Percentiles rank a stretch among this genome's conserved stretches.
phyloP scores from a whole-genome alignment of 30 jellyfish, hydroid and myxozoan genomes.

The Cassiopea andromeda region DNA sequence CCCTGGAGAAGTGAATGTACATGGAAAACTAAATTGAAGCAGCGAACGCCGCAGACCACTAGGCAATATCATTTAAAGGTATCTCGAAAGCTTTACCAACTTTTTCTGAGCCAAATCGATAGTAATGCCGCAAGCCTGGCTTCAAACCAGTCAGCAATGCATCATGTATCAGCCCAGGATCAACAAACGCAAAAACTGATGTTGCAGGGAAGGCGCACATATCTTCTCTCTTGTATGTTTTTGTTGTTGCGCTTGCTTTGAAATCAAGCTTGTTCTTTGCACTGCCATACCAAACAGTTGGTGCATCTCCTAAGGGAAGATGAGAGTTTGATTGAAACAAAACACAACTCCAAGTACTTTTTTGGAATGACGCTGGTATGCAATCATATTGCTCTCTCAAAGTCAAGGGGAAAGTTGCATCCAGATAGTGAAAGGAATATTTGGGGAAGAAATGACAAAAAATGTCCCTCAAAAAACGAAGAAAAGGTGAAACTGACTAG shows the following conservation, averaged over 20 bases:
- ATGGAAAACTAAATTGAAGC: too few species aligned
- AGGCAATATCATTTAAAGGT: too few species aligned
- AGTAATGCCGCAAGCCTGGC: constrained; percentile 68
- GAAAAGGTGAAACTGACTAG: too few species aligned
- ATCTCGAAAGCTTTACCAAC: not conserved
- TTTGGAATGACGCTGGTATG: not conserved
- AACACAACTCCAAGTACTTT: not conserved
- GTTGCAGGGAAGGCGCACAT: constrained; percentile 94
- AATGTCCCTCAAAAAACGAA: too few species aligned
- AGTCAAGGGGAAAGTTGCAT: too few species aligned
- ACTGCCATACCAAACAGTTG: constrained; percentile 65
- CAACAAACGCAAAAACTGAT: constrained; percentile 65
- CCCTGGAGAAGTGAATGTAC: too few species aligned
- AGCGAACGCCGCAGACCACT: too few species aligned
- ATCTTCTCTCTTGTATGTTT: constrained; percentile 79
- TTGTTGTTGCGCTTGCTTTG: constrained; percentile 52
- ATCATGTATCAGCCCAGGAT: constrained; percentile 92
- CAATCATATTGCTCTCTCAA: too few species aligned
- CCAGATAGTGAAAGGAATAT: too few species aligned
- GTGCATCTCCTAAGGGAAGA: constrained; percentile 38
- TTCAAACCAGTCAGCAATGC: constrained; percentile 61
- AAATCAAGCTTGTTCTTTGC: constrained; percentile 33
- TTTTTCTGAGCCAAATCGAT: constrained; percentile 80
- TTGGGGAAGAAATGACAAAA: too few species aligned
- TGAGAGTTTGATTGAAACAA: not conserved